Percentiles rank a stretch among this genome's conserved stretches.
Conservation (phyloP, 2,888 invertebrate species). For the Erpobdella octoculata region DNA sequence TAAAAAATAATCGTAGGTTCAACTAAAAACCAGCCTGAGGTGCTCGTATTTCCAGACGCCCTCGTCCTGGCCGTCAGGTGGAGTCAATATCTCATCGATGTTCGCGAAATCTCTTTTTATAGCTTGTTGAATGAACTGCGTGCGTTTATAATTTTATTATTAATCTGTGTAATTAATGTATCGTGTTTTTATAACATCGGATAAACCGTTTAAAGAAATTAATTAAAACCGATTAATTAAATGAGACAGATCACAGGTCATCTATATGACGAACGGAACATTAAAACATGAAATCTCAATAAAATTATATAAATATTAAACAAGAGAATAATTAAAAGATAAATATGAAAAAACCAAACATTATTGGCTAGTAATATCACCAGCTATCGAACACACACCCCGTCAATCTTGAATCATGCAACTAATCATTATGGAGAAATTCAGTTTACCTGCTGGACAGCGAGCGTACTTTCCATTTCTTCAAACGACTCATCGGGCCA, state of each 20-base stretch:
- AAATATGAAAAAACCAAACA: neutral
- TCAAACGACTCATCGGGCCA: constrained; percentile 98
- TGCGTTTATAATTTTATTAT: constrained; percentile 4
- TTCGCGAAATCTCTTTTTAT: constrained; percentile 85
- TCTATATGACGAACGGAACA: neutral
- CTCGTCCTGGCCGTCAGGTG: constrained; percentile 94
- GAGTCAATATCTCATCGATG: constrained; percentile 84
- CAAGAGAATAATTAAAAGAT: neutral
- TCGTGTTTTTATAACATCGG: neutral
- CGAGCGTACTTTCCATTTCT: constrained; percentile 97
- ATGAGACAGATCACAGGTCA: neutral
- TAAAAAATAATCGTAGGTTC: neutral
- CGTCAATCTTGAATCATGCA: too few species aligned
- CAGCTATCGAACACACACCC: neutral
- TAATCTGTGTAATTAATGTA: too few species aligned
- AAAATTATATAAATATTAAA: neutral
- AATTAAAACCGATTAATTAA: neutral
- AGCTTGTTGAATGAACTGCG: constrained; percentile 83
- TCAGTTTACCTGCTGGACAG: constrained; percentile 86
- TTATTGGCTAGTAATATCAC: neutral
- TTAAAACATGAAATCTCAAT: neutral
- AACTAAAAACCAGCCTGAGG: constrained; percentile 60
- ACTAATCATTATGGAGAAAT: too few species aligned
- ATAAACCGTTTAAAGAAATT: neutral
- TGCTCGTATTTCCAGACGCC: constrained; percentile 99